These are phyloP conservation scores for Latrodectus geometricus DNA, from an alignment of 1,140 invertebrate species.

Conservation along the genomic window DNA sequence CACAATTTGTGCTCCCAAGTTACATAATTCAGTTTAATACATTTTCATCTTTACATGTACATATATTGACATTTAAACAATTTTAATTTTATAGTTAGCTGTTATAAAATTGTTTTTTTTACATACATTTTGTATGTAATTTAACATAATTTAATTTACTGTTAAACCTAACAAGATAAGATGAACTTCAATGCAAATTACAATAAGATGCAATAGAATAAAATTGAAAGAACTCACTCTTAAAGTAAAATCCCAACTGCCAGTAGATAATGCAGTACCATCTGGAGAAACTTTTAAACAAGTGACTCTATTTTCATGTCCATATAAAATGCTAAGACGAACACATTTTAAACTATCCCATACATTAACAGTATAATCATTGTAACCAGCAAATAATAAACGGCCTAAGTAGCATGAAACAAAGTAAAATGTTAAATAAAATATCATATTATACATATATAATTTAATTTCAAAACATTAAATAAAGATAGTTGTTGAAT, in stretches of 20 bases:
- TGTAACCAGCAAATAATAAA: slow-evolving; percentile 97
- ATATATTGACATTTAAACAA: no score
- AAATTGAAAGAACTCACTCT: slow-evolving; percentile 74
- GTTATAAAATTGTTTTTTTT: background rate
- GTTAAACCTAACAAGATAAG: background rate
- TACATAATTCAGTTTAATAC: no score
- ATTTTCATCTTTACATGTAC: no score
- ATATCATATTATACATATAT: background rate
- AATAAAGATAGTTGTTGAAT: no score
- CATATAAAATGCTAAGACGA: slow-evolving; percentile 91
- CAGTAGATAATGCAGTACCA: slow-evolving; percentile 96
- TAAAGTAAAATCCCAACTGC: slow-evolving; percentile 97
- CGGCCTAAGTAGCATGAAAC: slow-evolving; percentile 75
- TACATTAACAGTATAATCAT: slow-evolving; percentile 98
- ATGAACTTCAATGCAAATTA: background rate
- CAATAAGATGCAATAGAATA: background rate
- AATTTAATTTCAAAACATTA: no score
- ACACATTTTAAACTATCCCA: slow-evolving; percentile 98
- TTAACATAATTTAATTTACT: background rate
- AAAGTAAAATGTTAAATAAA: background rate
- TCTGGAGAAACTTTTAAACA: slow-evolving; percentile 96
- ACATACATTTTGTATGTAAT: background rate
- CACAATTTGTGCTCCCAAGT: no score
- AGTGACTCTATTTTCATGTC: slow-evolving; percentile 97
- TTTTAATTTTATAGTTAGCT: no score